Evolutionary conservation across 2,888 invertebrate species (phyloP).

Genomic region (Junonia oenone): DNA sequence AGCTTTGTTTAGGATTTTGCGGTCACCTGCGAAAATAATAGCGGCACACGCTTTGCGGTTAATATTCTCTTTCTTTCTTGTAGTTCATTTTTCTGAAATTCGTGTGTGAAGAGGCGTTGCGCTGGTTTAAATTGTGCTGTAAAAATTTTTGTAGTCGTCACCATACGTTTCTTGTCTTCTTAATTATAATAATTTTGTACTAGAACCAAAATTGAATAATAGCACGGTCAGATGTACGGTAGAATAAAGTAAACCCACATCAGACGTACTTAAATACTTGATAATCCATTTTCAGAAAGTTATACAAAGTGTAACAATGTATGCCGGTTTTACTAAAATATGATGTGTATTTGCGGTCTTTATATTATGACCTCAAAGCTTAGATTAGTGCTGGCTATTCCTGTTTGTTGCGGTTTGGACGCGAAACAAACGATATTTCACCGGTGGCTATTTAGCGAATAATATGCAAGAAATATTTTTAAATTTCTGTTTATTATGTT

Average conservation of each 20-base stretch:
- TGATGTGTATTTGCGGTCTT: background rate
- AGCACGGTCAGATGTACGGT: too few relatives aligned
- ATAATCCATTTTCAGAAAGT: background rate
- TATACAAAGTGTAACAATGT: background rate
- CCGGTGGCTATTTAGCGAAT: background rate
- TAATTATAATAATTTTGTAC: too few relatives aligned
- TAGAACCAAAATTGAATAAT: too few relatives aligned
- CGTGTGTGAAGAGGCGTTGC: background rate
- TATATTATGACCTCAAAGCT: background rate
- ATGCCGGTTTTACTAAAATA: background rate
- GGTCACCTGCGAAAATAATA: conserved; percentile 39
- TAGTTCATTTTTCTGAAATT: background rate
- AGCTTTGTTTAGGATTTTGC: conserved; percentile 43
- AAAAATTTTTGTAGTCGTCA: background rate
- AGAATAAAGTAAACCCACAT: too few relatives aligned
- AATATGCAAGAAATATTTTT: background rate
- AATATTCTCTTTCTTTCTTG: conserved; percentile 20
- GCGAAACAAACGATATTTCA: background rate
- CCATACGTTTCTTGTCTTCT: background rate
- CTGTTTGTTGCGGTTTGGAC: background rate
- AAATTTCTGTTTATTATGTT: too few relatives aligned
- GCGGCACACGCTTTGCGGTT: conserved; percentile 24
- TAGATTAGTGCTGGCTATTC: conserved; percentile 1
- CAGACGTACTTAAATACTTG: background rate
- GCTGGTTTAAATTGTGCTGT: background rate